Percentiles rank a stretch among this genome's conserved stretches.
Evolutionary conservation across 92 coral and sea anemone species (phyloP).

Genomic region (Zoanthus sansibaricus): DNA sequence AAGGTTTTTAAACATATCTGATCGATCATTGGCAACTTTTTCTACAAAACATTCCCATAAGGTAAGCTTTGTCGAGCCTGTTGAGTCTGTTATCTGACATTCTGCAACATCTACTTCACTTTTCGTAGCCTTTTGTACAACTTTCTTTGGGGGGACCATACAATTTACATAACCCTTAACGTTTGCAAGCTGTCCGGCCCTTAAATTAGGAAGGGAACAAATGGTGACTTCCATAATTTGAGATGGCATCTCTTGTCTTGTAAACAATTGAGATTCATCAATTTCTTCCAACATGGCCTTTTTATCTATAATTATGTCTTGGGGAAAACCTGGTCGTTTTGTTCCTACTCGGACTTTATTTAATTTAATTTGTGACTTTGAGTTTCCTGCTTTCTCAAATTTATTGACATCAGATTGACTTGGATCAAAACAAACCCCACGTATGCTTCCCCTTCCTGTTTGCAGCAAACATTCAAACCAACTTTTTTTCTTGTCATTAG

Average conservation of each 20-base stretch:
- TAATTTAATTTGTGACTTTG: constrained; percentile 45
- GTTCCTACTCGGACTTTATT: constrained; percentile 29
- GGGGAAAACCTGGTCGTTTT: constrained; percentile 3
- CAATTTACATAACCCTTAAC: constrained; percentile 32
- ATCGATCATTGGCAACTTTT: not conserved
- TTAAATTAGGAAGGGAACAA: constrained; percentile 7
- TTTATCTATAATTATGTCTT: constrained; percentile 3
- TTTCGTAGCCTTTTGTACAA: constrained; percentile 10
- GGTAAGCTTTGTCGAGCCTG: constrained; percentile 10
- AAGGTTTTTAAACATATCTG: constrained; percentile 10
- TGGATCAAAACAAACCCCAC: no score
- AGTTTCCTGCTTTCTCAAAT: constrained; percentile 43
- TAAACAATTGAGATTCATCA: not conserved
- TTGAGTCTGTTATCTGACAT: constrained; percentile 10
- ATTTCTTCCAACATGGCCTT: constrained; percentile 7
- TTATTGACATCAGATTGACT: constrained; percentile 42
- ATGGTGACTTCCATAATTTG: constrained; percentile 4
- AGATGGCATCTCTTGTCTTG: constrained; percentile 5
- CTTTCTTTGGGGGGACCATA: constrained; percentile 4
- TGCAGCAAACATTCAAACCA: no score
- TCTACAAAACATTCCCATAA: not conserved
- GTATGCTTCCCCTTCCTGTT: no score
- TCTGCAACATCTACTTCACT: constrained; percentile 11
- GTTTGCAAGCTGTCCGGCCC: constrained; percentile 5
- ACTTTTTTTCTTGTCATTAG: constrained; percentile 11